Conservation (phyloP, 2,797 vertebrate genomes). For the Channa striata region DNA sequence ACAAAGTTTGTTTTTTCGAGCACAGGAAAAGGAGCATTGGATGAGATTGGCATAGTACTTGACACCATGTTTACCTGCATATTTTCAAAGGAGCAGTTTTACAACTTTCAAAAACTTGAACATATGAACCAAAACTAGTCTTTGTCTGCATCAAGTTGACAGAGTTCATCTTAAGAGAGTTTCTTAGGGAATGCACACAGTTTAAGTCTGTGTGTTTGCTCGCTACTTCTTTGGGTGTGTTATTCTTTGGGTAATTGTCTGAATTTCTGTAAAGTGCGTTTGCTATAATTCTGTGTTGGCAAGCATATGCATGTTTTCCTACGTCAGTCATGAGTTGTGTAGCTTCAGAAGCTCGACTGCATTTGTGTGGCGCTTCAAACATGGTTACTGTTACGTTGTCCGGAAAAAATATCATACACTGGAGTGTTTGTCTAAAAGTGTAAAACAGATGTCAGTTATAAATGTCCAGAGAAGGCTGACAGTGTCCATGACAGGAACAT, state of each 20-base stretch:
- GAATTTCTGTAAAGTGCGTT: conserved; percentile 55
- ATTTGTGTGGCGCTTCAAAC: conserved; percentile 26
- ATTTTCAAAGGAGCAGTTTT: conserved; percentile 3
- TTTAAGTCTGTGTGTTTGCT: conserved; percentile 35
- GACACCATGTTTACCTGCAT: neutral
- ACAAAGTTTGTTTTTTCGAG: neutral
- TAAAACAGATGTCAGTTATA: conserved; percentile 46
- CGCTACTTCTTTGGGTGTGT: conserved; percentile 56
- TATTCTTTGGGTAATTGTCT: conserved; percentile 65
- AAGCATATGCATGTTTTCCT: conserved; percentile 69
- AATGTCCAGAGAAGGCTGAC: conserved; percentile 66
- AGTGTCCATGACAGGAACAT: conserved; percentile 76
- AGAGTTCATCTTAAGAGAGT: neutral
- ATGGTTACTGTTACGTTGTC: neutral
- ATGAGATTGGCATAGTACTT: conserved; percentile 5
- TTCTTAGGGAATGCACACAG: conserved; percentile 24
- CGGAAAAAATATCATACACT: conserved; percentile 14
- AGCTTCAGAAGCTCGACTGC: conserved; percentile 27
- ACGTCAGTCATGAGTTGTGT: conserved; percentile 34
- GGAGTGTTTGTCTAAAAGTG: conserved; percentile 22
- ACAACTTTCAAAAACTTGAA: conserved; percentile 1
- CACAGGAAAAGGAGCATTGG: conserved; percentile 1
- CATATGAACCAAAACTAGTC: neutral
- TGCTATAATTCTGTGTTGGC: conserved; percentile 57
- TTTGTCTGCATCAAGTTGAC: conserved; percentile 6